Conservation (phyloP, 2,797 vertebrate genomes). For the Novumbra hubbsi region DNA sequence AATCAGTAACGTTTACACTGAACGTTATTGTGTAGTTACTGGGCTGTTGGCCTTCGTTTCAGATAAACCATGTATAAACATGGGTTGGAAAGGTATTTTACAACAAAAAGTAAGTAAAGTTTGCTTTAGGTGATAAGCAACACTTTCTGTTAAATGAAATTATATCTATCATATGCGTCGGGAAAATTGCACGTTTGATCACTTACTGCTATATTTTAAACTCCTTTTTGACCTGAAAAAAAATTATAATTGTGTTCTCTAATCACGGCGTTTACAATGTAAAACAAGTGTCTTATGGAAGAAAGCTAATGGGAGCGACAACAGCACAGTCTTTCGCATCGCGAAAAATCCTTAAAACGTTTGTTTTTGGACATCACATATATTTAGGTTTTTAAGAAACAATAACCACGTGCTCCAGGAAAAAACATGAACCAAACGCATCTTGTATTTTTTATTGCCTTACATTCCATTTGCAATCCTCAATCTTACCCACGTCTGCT, state of each 20-base stretch:
- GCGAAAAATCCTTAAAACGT: neutral
- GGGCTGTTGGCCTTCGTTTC: neutral
- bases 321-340: neutral
- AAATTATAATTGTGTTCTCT: neutral
- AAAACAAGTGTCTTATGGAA: constrained; percentile 2
- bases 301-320: constrained; percentile 21
- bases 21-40: neutral
- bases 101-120: constrained; percentile 19
- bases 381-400: neutral
- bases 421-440: neutral
- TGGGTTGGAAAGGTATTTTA: constrained; percentile 19
- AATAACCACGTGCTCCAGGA: neutral
- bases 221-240: constrained; percentile 11
- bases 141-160: neutral
- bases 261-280: constrained; percentile 32
- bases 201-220: constrained; percentile 19
- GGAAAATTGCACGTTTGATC: constrained; percentile 30
- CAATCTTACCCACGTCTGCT: neutral
- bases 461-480: neutral
- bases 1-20: neutral
- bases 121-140: constrained; percentile 25
- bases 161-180: constrained; percentile 23
- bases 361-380: neutral
- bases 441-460: neutral
- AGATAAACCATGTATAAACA: neutral